phyloP scores from a whole-genome alignment of 1,140 invertebrate species.

The Chrysoperla carnea region DNA sequence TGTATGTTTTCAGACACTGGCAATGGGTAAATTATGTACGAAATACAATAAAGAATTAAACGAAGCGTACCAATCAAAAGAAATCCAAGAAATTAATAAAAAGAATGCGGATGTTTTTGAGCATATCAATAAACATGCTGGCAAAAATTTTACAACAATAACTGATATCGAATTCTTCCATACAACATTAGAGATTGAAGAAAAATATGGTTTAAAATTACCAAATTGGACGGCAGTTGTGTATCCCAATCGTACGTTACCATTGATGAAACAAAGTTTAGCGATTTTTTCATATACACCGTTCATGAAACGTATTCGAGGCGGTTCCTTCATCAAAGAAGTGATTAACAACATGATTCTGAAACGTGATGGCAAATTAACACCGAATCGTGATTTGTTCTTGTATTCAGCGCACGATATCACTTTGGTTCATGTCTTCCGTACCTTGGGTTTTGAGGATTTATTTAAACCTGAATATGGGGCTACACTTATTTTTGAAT shows the following conservation, averaged over 20 bases:
- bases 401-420: slow-evolving; percentile 57
- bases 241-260: slow-evolving; percentile 46
- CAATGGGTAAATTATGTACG: slow-evolving; percentile 41
- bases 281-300: slow-evolving; percentile 48
- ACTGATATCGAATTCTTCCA: slow-evolving; percentile 54
- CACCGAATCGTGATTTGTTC: slow-evolving; percentile 27
- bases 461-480: slow-evolving; percentile 50
- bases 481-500: slow-evolving; percentile 44
- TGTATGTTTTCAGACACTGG: slow-evolving; percentile 30
- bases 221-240: slow-evolving; percentile 53
- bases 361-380: slow-evolving; percentile 13
- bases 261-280: slow-evolving; percentile 46
- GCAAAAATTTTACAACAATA: slow-evolving; percentile 40
- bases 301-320: slow-evolving; percentile 52
- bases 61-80: slow-evolving; percentile 30
- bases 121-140: slow-evolving; percentile 42
- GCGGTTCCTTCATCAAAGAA: slow-evolving; percentile 30
- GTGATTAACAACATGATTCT: slow-evolving; percentile 22
- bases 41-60: slow-evolving; percentile 35
- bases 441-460: slow-evolving; percentile 42
- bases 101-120: slow-evolving; percentile 40
- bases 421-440: slow-evolving; percentile 47
- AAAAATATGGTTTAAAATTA: slow-evolving; percentile 39
- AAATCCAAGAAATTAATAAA: slow-evolving; percentile 32
- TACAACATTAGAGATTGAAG: slow-evolving; percentile 53